phyloP scores from a whole-genome alignment of 2,113 vertebrate genomes.

The Acinonyx jubatus region DNA sequence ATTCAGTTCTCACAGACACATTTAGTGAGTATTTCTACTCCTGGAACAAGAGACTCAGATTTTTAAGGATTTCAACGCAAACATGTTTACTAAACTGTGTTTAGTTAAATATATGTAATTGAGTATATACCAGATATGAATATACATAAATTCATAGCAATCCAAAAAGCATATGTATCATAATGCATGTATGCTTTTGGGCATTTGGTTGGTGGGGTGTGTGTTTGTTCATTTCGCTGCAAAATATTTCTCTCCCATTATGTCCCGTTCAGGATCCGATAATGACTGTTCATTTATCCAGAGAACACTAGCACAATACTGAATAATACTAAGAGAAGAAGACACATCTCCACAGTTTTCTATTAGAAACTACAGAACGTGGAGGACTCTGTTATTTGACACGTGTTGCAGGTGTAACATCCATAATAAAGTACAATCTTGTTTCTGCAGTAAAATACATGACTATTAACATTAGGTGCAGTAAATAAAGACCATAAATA shows the following conservation, averaged over 20 bases:
- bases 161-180: background rate
- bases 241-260: background rate
- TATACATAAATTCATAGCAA: background rate
- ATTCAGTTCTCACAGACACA: background rate
- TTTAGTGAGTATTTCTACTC: background rate
- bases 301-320: background rate
- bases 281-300: background rate
- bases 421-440: background rate
- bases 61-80: constrained; percentile 17
- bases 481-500: background rate
- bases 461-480: background rate
- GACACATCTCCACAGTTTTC: background rate
- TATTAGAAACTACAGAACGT: background rate
- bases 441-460: background rate
- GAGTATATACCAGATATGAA: background rate
- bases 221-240: background rate
- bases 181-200: background rate
- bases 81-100: background rate
- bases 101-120: background rate
- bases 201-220: background rate
- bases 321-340: constrained; percentile 5
- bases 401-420: background rate
- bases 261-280: background rate
- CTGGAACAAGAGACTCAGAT: background rate
- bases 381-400: background rate